Conservation (phyloP, 2,888 invertebrate species). For the Eilema sororculum region DNA sequence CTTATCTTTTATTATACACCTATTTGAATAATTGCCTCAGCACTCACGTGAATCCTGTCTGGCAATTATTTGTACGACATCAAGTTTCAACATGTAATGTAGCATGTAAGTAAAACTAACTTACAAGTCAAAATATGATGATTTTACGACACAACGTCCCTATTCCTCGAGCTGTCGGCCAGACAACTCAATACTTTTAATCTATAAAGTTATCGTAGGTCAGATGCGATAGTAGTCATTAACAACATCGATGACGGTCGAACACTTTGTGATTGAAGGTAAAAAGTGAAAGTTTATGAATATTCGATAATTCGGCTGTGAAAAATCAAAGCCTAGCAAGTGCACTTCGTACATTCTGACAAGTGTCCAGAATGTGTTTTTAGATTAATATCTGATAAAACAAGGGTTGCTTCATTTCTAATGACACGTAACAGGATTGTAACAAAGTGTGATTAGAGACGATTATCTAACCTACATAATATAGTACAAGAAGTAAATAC, state of each 20-base stretch:
- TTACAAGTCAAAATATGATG: neutral
- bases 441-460: neutral
- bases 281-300: conserved; percentile 72
- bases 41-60: neutral
- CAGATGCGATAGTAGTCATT: conserved; percentile 23
- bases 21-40: neutral
- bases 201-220: neutral
- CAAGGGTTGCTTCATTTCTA: neutral
- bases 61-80: neutral
- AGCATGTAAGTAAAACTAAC: neutral
- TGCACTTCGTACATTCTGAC: neutral
- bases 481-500: neutral
- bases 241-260: conserved; percentile 44
- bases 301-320: conserved; percentile 53
- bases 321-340: neutral
- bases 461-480: neutral
- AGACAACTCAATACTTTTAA: neutral
- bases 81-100: neutral
- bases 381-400: neutral
- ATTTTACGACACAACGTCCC: neutral
- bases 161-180: neutral
- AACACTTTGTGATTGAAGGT: conserved; percentile 43
- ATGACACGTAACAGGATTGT: neutral
- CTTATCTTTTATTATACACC: neutral
- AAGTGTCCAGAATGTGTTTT: neutral